Conservation (phyloP, 1,140 invertebrate genomes). For the Cydia amplana region DNA sequence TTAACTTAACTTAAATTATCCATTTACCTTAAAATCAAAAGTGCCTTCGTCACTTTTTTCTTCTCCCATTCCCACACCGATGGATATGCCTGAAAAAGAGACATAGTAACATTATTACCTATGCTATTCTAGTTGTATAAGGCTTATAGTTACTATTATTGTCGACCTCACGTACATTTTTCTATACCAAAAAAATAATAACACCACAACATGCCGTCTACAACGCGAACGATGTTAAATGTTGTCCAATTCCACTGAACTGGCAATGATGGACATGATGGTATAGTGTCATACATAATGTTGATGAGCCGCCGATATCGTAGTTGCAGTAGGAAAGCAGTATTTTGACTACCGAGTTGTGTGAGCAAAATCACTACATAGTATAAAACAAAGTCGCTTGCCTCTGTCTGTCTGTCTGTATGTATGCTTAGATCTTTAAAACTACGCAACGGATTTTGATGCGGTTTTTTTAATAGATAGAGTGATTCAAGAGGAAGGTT, state of each 20-base stretch:
- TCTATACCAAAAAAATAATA: conserved; percentile 18
- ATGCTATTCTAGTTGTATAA: no score
- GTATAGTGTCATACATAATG: conserved; percentile 12
- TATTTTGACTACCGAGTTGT: not conserved
- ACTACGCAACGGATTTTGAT: no score
- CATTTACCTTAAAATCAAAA: conserved; percentile 45
- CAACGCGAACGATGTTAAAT: not conserved
- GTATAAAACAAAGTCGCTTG: no score
- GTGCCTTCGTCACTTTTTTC: conserved; percentile 40
- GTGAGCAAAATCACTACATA: not conserved
- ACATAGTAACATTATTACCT: not conserved
- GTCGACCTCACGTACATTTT: not conserved
- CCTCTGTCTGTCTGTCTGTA: no score
- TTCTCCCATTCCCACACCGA: conserved; percentile 53
- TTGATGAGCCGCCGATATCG: not conserved
- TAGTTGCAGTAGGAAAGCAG: not conserved
- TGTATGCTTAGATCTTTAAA: no score
- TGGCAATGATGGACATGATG: not conserved
- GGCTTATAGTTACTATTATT: not conserved
- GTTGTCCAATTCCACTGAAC: not conserved
- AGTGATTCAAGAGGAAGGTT: no score
- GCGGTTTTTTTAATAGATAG: no score
- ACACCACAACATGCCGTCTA: not conserved
- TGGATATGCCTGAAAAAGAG: conserved; percentile 55
- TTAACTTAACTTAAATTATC: not conserved